Conservation (phyloP, 1,140 invertebrate genomes). For the Apis laboriosa region DNA sequence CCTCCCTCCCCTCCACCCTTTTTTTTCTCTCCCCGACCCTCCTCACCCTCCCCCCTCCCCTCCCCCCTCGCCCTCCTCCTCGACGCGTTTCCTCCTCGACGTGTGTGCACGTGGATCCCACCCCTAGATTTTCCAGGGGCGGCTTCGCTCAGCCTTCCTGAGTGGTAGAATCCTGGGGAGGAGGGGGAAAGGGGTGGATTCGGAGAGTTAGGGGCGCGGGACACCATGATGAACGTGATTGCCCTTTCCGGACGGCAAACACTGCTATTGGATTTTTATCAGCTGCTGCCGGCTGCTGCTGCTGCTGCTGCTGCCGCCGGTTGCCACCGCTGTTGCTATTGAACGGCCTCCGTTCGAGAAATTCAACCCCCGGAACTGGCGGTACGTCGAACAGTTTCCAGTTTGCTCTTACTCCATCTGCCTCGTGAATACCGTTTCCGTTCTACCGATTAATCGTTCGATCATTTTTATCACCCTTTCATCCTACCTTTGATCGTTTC, state of each 20-base stretch:
- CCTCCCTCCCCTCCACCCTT: background rate
- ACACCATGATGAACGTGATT: conserved; percentile 79
- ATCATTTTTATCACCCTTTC: too few species aligned
- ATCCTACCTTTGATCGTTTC: too few species aligned
- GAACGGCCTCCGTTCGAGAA: conserved; percentile 43
- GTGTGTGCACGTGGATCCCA: conserved; percentile 62
- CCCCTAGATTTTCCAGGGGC: conserved; percentile 62
- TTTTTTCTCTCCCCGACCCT: conserved; percentile 26
- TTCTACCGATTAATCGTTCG: too few species aligned
- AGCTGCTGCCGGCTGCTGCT: conserved; percentile 47
- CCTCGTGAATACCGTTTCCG: too few species aligned
- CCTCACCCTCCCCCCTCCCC: conserved; percentile 6
- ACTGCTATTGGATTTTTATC: conserved; percentile 78
- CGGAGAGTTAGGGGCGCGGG: conserved; percentile 60
- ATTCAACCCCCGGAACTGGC: conserved; percentile 13
- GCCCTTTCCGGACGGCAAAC: conserved; percentile 79
- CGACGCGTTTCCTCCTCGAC: conserved; percentile 32
- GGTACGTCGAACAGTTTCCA: too few species aligned
- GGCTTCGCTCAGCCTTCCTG: conserved; percentile 52
- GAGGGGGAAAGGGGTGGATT: conserved; percentile 58
- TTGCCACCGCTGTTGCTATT: conserved; percentile 48
- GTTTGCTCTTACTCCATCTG: too few species aligned
- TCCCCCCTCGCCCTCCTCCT: too few species aligned
- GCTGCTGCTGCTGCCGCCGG: conserved; percentile 40
- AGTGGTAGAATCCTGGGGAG: conserved; percentile 54